Base-by-base conservation (phyloP, 2,888 invertebrate genomes). In the Stenichneumon culpator region DNA sequence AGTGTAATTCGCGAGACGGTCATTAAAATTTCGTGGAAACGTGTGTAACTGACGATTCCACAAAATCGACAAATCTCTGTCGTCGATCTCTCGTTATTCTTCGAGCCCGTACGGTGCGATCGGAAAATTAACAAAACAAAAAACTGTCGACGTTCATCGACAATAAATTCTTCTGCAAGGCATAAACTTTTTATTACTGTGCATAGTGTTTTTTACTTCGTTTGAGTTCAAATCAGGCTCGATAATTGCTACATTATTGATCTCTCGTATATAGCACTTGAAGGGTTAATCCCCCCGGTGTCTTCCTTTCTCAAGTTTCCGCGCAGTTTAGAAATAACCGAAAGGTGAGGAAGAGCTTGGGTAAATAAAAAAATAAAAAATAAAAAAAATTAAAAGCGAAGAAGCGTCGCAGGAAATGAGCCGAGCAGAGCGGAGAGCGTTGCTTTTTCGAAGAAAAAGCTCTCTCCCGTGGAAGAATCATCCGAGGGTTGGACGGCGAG, bases 1-100 rank as follows among this genome's bases (percentile, higher is more conserved):
- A 60, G 54, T 65, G 75, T 77, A 83, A 83, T 83, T 79, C 74
- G n/a, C n/a, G n/a, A n/a, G 69, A 67, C 9, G 0, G 22, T 77
- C 67, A 63, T 77, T 83, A 80, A 75, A 79, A 19, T 54, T 83
- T 83, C 83, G 83, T 72, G 70, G 83, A 83, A 83, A 75, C 52
- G 52, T 68, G 57, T 52, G 65, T 52, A 83, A 79, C 79, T 79
- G 79, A 39, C 74, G 60, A 74, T 79, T 79, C 19, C 74, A 16
- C 52, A 69, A 79, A 74, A 74, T 78, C 67, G 65, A 65, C 68
- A n/a, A 28, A 25, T 60, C 36, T 14, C 70, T 39, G 36, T 65
- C 65, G 50, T 65, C 32, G 7, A 52, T 36, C 22, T 50, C 67
- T 39, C 36, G 67, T 25, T 47, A 50, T 16, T 50, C 16, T 25